These are phyloP conservation scores for Agonopterix heracliana DNA, from an alignment of 2,888 invertebrate species.

Conservation along the genomic window DNA sequence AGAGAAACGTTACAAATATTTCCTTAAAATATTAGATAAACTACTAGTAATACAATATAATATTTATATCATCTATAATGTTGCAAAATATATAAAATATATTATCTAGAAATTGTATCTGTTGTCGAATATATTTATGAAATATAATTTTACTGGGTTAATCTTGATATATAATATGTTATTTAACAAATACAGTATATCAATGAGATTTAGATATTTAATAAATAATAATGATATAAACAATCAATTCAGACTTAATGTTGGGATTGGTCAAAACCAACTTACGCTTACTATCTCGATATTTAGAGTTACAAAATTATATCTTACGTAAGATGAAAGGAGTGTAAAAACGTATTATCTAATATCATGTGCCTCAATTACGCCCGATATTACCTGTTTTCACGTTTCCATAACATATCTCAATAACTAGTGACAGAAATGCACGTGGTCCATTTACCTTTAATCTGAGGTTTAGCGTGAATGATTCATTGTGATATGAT, in stretches of 20 bases:
- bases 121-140: constrained; percentile 16
- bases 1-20: constrained; percentile 45
- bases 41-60: constrained; percentile 30
- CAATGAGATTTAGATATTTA: constrained; percentile 31
- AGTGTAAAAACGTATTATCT: constrained; percentile 49
- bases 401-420: constrained; percentile 11
- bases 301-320: constrained; percentile 50
- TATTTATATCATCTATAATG: constrained; percentile 21
- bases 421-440: not conserved
- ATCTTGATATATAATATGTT: constrained; percentile 31
- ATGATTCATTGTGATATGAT: constrained; percentile 41
- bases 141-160: constrained; percentile 56
- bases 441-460: constrained; percentile 20
- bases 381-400: constrained; percentile 39
- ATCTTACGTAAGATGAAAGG: constrained; percentile 53
- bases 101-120: constrained; percentile 1
- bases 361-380: constrained; percentile 62
- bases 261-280: constrained; percentile 51
- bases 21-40: constrained; percentile 27
- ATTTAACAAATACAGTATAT: constrained; percentile 16
- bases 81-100: constrained; percentile 37
- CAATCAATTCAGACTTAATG: constrained; percentile 41
- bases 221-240: constrained; percentile 27
- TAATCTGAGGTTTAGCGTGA: constrained; percentile 17
- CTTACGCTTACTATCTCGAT: constrained; percentile 74